phyloP scores from a whole-genome alignment of 2,113 vertebrate species.

The Papio anubis region DNA sequence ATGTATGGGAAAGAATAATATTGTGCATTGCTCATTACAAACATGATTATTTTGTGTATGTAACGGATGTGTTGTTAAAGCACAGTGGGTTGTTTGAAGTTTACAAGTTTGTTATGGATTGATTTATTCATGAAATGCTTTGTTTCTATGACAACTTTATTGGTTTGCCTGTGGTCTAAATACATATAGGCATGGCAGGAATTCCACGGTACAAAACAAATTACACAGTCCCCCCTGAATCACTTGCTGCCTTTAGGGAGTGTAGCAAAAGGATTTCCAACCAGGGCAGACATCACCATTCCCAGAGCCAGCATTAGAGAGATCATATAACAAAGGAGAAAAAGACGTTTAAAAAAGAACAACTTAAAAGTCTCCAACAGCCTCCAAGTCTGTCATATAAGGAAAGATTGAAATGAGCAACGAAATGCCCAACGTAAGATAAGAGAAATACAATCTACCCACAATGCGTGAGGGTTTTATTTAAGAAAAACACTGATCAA shows the following conservation, averaged over 20 bases:
- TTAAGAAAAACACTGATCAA: slow-evolving; percentile 84
- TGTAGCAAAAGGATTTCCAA: slow-evolving; percentile 81
- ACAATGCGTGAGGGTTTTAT: slow-evolving; percentile 71
- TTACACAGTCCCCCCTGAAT: slow-evolving; percentile 85
- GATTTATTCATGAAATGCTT: slow-evolving; percentile 90
- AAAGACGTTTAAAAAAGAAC: slow-evolving; percentile 70
- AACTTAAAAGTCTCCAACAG: slow-evolving; percentile 77
- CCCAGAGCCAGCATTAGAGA: slow-evolving; percentile 73
- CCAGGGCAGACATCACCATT: slow-evolving; percentile 80
- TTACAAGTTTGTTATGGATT: slow-evolving; percentile 87
- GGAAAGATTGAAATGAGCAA: slow-evolving; percentile 77
- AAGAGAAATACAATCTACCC: slow-evolving; percentile 74
- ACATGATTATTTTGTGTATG: slow-evolving; percentile 80
- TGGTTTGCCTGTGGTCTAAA: slow-evolving; percentile 89
- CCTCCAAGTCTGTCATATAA: slow-evolving; percentile 72
- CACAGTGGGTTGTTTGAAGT: slow-evolving; percentile 84
- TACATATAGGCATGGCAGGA: slow-evolving; percentile 88
- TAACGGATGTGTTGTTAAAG: slow-evolving; percentile 81
- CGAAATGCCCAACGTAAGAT: slow-evolving; percentile 76
- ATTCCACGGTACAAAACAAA: slow-evolving; percentile 87
- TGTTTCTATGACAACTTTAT: slow-evolving; percentile 91
- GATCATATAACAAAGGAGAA: slow-evolving; percentile 78
- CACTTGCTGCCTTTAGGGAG: slow-evolving; percentile 84
- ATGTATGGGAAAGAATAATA: slow-evolving; percentile 75
- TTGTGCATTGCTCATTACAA: slow-evolving; percentile 80